A percentile compares a stretch with the other conserved stretches of the same genome.
Conservation (phyloP, 2,797 vertebrate genomes). For the Falco biarmicus region DNA sequence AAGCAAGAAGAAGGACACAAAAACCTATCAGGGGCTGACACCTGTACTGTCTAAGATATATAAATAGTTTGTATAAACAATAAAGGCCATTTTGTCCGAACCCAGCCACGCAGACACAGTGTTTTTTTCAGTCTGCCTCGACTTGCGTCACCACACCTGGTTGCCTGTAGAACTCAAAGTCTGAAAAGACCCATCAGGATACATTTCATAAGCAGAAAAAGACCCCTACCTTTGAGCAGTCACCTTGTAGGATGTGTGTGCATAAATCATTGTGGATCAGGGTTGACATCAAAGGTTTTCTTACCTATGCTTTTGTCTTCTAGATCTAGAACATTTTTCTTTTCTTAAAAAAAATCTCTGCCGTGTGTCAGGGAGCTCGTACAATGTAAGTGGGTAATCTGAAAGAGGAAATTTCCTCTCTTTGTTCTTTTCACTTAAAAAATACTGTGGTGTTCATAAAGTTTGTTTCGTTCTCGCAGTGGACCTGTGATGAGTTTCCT, state of each 20-base stretch:
- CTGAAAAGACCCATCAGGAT: neutral
- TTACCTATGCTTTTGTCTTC: neutral
- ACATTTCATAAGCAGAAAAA: neutral
- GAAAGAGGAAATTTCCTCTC: neutral
- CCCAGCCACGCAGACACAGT: too few species aligned
- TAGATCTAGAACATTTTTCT: neutral
- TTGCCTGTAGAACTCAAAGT: neutral
- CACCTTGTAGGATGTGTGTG: neutral
- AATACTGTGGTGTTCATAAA: neutral
- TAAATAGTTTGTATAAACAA: too few species aligned
- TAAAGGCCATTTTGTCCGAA: too few species aligned
- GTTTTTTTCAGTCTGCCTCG: too few species aligned
- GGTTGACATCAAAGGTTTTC: slow-evolving; percentile 10
- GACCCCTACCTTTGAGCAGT: neutral
- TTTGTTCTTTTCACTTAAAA: slow-evolving; percentile 38
- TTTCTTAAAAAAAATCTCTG: neutral
- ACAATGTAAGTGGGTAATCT: neutral
- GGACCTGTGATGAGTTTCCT: neutral
- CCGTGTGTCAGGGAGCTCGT: neutral
- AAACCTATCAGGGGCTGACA: too few species aligned
- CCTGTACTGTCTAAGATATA: too few species aligned
- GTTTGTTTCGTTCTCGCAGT: neutral
- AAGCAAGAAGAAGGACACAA: too few species aligned
- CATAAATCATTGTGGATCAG: neutral
- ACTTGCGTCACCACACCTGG: neutral